Evolutionary conservation across 2,888 invertebrate genomes (phyloP).

Genomic region (Cantharis rustica): DNA sequence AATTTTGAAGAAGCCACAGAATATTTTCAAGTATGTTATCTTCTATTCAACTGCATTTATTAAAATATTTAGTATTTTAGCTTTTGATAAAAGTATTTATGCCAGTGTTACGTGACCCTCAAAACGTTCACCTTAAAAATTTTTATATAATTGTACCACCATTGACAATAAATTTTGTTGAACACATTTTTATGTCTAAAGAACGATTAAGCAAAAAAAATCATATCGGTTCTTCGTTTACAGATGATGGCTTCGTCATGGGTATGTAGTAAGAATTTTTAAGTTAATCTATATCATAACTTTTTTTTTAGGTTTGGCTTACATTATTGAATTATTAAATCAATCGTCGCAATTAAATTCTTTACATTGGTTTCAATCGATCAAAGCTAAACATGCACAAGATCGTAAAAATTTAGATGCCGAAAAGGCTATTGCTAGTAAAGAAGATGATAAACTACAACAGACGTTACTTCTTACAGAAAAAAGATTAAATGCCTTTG

Average conservation of each 20-base stretch:
- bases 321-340: constrained; percentile 86
- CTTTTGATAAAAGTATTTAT: constrained; percentile 92
- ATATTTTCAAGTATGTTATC: constrained; percentile 39
- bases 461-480: constrained; percentile 90
- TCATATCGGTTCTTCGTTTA: constrained; percentile 86
- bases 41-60: not conserved
- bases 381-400: constrained; percentile 71
- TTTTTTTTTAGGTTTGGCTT: constrained; percentile 70
- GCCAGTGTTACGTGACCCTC: constrained; percentile 82
- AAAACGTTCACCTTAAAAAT: constrained; percentile 86
- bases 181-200: constrained; percentile 88
- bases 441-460: constrained; percentile 85
- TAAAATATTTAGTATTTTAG: constrained; percentile 51
- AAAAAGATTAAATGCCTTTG: constrained; percentile 77
- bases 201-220: constrained; percentile 92
- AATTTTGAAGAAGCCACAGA: constrained; percentile 58
- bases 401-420: constrained; percentile 64
- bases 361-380: constrained; percentile 93
- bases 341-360: constrained; percentile 86
- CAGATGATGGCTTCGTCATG: constrained; percentile 98
- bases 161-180: constrained; percentile 91
- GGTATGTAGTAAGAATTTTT: constrained; percentile 60
- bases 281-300: constrained; percentile 2
- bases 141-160: constrained; percentile 95
- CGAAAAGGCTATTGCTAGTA: constrained; percentile 59